Evolutionary conservation across 2,113 vertebrate genomes (phyloP).

Genomic region (Carettochelys insculpta): DNA sequence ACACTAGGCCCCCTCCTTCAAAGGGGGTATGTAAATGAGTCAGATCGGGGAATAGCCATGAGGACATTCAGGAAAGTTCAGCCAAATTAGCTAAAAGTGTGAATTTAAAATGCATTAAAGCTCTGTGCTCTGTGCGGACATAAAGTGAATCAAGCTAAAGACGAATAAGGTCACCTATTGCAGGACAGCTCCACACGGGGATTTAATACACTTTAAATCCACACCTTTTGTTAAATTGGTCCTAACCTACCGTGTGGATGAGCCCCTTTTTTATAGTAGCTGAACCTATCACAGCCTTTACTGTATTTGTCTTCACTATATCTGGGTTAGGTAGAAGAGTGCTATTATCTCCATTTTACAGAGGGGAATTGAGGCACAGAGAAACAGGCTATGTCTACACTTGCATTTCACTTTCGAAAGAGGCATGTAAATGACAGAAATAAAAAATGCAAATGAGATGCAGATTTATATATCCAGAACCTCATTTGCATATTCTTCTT

Average conservation of each 20-base stretch:
- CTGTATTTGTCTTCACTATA: not conserved
- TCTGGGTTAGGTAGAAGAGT: not conserved
- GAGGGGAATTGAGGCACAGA: not conserved
- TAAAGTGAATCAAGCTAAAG: not conserved
- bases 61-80: not conserved
- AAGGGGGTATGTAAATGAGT: too few species aligned
- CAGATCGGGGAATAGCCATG: too few species aligned
- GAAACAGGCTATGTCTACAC: not conserved
- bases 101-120: not conserved
- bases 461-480: too few species aligned
- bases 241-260: not conserved
- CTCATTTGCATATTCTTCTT: too few species aligned
- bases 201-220: not conserved
- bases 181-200: not conserved
- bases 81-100: fast-evolving
- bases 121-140: not conserved
- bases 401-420: too few species aligned
- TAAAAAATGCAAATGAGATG: too few species aligned
- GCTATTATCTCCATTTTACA: not conserved
- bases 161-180: not conserved
- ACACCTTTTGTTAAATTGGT: not conserved
- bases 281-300: not conserved
- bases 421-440: too few species aligned
- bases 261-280: not conserved
- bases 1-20: too few species aligned